These are phyloP conservation scores for Alviniconcha strummeri DNA, from an alignment of 2,888 invertebrate species.

Conservation along the genomic window DNA sequence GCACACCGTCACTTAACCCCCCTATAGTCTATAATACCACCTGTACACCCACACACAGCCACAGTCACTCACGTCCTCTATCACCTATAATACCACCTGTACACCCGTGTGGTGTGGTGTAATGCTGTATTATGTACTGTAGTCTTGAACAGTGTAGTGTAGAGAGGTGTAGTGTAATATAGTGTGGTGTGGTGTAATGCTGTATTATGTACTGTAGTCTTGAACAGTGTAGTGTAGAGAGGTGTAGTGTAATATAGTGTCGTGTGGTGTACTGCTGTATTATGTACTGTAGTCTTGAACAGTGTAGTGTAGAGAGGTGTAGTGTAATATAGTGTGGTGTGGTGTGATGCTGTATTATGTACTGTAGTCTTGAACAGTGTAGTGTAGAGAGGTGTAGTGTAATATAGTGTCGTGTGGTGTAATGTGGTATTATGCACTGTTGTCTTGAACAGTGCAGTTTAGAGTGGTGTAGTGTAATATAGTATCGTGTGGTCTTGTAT, in stretches of 20 bases:
- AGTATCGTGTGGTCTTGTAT: background rate
- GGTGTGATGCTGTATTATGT: background rate
- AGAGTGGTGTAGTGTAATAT: slow-evolving; percentile 5
- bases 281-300: background rate
- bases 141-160: slow-evolving; percentile 5
- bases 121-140: background rate
- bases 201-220: background rate
- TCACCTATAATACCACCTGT: no score
- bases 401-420: background rate
- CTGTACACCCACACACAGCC: no score
- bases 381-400: slow-evolving; percentile 5
- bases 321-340: background rate
- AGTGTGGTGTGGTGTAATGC: background rate
- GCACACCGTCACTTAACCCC: no score
- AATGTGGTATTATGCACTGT: background rate
- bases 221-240: slow-evolving; percentile 1
- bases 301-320: slow-evolving; percentile 1
- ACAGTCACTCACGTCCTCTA: no score
- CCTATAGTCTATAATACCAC: no score
- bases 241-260: slow-evolving; percentile 2
- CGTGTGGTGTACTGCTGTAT: background rate
- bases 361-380: background rate
- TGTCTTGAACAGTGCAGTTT: background rate
- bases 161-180: slow-evolving; percentile 1
- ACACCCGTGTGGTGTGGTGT: background rate